Evolutionary conservation across 2,888 invertebrate species (phyloP), one percentile per base, ranked within the genome.

Genomic region (Parnassius glacialis): DNA sequence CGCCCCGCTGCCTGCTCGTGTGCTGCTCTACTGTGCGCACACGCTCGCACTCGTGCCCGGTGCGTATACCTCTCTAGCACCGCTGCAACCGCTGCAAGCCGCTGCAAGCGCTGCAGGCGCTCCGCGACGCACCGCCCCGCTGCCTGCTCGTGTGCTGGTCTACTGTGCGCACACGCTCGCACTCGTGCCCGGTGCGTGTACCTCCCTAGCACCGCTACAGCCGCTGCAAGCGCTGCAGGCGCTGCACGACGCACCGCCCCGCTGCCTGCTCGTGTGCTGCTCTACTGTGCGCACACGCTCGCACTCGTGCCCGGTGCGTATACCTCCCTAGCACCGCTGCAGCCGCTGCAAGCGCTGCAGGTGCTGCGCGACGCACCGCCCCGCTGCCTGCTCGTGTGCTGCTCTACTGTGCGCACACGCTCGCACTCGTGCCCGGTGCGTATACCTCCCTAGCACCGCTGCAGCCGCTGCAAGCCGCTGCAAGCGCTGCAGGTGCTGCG

Each of bases 271-370:
- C 66, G 82, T 75, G 66, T 70, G 51, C 65, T 85, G 59, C 77
- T 87, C 47, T 86, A 87, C 74, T 72, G 83, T 10, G 65, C 73
- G 69, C 70, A 42, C 79, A 77, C 73, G 86, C 67, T 82, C 83
- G 2, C 16, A 16, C 52, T 82, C 10, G 74, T 80, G 3, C 72
- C 79, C 50, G 74, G 83, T 83, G 5, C n/a, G 16, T 47, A 12
- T 47, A 3, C 43, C 3, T 1, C 16, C 43, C 43, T 43, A 10
- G 10, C 43, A 10, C 10, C 43, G 9, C 43, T 9, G 43, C 43
- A 9, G 9, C 10, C 1, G 9, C 43, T 43, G 10, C 43, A 10
- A 10, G 1, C 43, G 10, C 10, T 43, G 43, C 9, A 10, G 43
- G 10, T 2, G 10, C 43, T 43, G 10, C 43, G 10, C 43, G 10